Conservation (phyloP, 2,113 vertebrate genomes). For the Zosterops lateralis region DNA sequence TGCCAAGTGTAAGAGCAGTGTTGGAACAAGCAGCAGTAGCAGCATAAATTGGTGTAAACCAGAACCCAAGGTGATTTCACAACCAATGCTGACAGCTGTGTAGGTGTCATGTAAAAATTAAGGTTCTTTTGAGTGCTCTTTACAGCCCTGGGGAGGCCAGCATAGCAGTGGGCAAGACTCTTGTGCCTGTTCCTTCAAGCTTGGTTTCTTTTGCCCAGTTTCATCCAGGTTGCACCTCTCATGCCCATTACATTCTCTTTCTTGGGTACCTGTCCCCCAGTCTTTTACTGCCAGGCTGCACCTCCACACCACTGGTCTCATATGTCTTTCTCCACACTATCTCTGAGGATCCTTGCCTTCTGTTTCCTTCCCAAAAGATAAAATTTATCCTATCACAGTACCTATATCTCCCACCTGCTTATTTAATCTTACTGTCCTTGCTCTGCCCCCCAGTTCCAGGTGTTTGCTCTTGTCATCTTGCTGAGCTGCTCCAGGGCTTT, state of each 20-base stretch:
- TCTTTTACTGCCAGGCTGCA: neutral
- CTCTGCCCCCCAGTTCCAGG: neutral
- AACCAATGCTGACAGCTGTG: neutral
- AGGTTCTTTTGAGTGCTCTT: neutral
- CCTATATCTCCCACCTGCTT: neutral
- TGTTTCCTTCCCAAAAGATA: neutral
- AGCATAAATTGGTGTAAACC: neutral
- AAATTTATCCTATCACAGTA: neutral
- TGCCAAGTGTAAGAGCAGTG: neutral
- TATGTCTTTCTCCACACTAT: neutral
- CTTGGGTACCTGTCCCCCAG: neutral
- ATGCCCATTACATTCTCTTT: neutral
- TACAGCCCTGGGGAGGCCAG: neutral
- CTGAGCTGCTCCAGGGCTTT: neutral
- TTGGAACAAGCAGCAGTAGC: neutral
- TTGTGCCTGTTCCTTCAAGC: neutral
- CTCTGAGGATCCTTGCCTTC: neutral
- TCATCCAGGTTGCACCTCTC: too few species aligned
- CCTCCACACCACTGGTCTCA: neutral
- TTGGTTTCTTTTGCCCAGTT: neutral
- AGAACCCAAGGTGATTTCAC: neutral
- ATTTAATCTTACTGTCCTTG: neutral
- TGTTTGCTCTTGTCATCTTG: neutral
- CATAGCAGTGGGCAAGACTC: neutral
- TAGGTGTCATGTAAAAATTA: neutral